These are phyloP conservation scores for Hemicrepidius hirtus DNA, from an alignment of 2,888 invertebrate species.

Conservation along the genomic window DNA sequence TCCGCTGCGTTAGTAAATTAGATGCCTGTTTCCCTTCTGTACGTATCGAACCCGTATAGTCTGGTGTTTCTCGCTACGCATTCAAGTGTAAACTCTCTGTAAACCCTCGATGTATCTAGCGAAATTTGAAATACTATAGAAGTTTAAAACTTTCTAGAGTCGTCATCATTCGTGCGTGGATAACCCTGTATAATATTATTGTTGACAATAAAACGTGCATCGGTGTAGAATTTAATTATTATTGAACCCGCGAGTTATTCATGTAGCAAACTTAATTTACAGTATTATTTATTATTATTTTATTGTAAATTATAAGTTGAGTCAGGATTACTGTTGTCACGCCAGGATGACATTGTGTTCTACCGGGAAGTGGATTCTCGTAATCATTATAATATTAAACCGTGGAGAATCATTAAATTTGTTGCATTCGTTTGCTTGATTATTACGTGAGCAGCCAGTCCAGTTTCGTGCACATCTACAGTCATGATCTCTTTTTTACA, in stretches of 20 bases:
- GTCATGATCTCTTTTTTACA: conserved; percentile 5
- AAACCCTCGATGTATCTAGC: too few relatives aligned
- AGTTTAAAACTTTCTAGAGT: too few relatives aligned
- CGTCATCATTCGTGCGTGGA: too few relatives aligned
- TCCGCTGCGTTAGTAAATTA: too few relatives aligned
- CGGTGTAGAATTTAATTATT: conserved; percentile 22
- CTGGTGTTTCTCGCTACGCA: too few relatives aligned
- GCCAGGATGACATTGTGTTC: conserved; percentile 49
- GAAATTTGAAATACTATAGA: too few relatives aligned
- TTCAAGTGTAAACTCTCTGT: too few relatives aligned
- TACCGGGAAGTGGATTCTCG: conserved; percentile 45
- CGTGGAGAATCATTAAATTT: conserved; percentile 31
- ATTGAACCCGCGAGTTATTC: conserved; percentile 20
- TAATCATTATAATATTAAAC: conserved; percentile 44
- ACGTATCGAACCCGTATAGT: too few relatives aligned
- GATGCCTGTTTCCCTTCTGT: too few relatives aligned
- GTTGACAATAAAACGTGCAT: background rate
- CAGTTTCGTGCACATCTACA: conserved; percentile 25
- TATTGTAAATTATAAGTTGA: conserved; percentile 48
- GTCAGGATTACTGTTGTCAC: conserved; percentile 46
- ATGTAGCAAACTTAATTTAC: conserved; percentile 35
- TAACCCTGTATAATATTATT: too few relatives aligned
- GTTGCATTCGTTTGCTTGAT: conserved; percentile 28
- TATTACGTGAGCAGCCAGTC: conserved; percentile 21
- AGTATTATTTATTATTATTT: conserved; percentile 48